A percentile compares a stretch with the other conserved stretches of the same genome.
phyloP scores from a whole-genome alignment of 2,888 invertebrate species.

The Carpatolechia fugitivella region DNA sequence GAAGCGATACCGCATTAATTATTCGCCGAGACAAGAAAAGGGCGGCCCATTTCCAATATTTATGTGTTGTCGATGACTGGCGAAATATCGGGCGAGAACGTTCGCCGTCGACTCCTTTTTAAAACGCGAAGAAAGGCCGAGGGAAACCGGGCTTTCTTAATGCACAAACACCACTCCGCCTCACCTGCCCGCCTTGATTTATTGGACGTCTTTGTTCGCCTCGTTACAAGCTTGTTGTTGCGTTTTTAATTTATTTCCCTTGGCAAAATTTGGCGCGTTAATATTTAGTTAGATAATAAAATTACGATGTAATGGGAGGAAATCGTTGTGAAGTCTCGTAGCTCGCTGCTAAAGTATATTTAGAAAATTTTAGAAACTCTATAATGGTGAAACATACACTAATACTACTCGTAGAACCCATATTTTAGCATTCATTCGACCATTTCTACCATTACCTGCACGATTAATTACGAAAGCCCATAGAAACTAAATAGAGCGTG shows the following conservation, averaged over 20 bases:
- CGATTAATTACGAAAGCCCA: not conserved
- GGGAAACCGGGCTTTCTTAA: constrained; percentile 73
- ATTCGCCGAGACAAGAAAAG: constrained; percentile 77
- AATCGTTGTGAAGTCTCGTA: constrained; percentile 30
- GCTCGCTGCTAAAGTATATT: not conserved
- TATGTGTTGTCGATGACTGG: constrained; percentile 80
- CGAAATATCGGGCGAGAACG: constrained; percentile 56
- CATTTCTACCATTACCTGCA: too few species aligned
- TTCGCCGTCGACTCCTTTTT: constrained; percentile 73
- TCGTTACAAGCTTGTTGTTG: constrained; percentile 78
- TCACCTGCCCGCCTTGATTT: constrained; percentile 75
- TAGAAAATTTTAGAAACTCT: not conserved
- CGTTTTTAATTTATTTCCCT: constrained; percentile 79
- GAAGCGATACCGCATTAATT: constrained; percentile 74
- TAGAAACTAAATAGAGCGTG: constrained; percentile 7
- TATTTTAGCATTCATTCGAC: too few species aligned
- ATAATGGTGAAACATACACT: too few species aligned
- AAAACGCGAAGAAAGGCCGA: constrained; percentile 71
- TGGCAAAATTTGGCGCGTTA: constrained; percentile 65
- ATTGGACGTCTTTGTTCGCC: constrained; percentile 75
- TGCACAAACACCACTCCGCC: constrained; percentile 76
- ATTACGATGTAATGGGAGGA: constrained; percentile 40
- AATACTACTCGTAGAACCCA: too few species aligned
- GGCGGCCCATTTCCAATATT: constrained; percentile 78
- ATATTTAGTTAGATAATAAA: constrained; percentile 69